A percentile compares a stretch with the other conserved stretches of the same genome.
phyloP scores from a whole-genome alignment of 2,797 vertebrate genomes.

The Aldrovandia affinis region DNA sequence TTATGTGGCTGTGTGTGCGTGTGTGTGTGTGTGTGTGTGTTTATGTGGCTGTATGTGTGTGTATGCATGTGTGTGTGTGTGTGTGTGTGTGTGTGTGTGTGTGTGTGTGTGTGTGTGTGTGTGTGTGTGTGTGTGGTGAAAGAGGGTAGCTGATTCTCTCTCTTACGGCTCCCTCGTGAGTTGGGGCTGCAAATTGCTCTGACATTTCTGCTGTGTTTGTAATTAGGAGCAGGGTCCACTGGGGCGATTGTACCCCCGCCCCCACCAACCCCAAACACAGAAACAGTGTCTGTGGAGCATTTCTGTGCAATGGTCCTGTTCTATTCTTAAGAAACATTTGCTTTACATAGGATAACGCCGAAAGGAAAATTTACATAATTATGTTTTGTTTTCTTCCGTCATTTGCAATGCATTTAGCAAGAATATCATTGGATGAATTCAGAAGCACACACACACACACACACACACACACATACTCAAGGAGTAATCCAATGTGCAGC shows the following conservation, averaged over 20 bases:
- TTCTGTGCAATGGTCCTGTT: slow-evolving; percentile 2
- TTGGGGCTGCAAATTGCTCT: slow-evolving; percentile 37
- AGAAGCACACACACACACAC: slow-evolving; percentile 49
- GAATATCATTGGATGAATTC: background rate
- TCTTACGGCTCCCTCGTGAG: slow-evolving; percentile 37
- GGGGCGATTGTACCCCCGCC: background rate
- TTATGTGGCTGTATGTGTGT: background rate
- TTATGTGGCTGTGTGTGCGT: background rate
- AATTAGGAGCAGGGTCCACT: slow-evolving; percentile 34
- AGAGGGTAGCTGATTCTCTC: slow-evolving; percentile 28
- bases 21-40: background rate
- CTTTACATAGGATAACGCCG: background rate
- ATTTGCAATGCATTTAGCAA: slow-evolving; percentile 9
- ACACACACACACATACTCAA: no score
- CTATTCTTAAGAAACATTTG: background rate
- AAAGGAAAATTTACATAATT: background rate
- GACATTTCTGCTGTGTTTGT: slow-evolving; percentile 42
- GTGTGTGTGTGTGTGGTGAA: background rate
- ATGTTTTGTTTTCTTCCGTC: slow-evolving; percentile 7
- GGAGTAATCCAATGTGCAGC: slow-evolving; percentile 67
- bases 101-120: slow-evolving; percentile 3
- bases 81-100: background rate
- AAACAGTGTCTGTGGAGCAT: slow-evolving; percentile 23
- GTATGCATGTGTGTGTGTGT: background rate
- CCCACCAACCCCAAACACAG: slow-evolving; percentile 16